Evolutionary conservation across 23 tunicate species (phyloP).

Genomic region (Clavelina lepadiformis): DNA sequence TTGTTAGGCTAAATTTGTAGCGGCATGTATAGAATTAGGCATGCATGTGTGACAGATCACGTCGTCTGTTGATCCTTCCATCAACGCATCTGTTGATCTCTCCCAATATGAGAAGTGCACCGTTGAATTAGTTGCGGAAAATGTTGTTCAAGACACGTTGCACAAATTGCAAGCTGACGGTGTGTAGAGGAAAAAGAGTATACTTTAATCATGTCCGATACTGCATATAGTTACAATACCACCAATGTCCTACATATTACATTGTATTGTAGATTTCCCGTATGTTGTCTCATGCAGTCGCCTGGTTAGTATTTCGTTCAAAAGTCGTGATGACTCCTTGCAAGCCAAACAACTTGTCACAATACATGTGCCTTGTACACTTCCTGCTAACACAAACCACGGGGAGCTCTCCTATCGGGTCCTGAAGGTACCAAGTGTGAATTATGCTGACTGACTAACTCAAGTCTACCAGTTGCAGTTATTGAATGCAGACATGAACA

Average conservation of each 20-base stretch:
- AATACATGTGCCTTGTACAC: background rate
- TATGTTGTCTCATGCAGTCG: background rate
- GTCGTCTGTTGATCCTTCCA: conserved; percentile 28
- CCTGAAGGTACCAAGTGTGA: conserved; percentile 5
- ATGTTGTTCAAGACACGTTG: background rate
- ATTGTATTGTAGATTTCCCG: conserved; percentile 1
- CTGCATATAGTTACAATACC: background rate
- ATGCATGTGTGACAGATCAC: conserved; percentile 3
- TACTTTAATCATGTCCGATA: background rate
- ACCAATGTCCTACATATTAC: background rate
- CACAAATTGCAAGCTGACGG: conserved; percentile 27
- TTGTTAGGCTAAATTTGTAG: background rate
- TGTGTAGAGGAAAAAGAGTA: background rate
- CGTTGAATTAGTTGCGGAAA: conserved; percentile 13
- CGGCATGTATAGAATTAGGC: background rate
- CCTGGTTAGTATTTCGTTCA: background rate
- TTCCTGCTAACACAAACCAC: conserved; percentile 17
- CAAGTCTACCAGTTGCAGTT: background rate
- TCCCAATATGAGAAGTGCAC: conserved; percentile 4
- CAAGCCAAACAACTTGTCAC: background rate
- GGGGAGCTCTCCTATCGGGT: conserved; percentile 33
- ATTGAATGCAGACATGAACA: background rate
- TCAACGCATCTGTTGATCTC: conserved; percentile 4
- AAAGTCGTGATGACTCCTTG: background rate
- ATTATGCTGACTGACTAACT: background rate